These are phyloP conservation scores for Sminthopsis crassicaudata DNA, from an alignment of 2,113 vertebrate genomes.

Conservation along the genomic window DNA sequence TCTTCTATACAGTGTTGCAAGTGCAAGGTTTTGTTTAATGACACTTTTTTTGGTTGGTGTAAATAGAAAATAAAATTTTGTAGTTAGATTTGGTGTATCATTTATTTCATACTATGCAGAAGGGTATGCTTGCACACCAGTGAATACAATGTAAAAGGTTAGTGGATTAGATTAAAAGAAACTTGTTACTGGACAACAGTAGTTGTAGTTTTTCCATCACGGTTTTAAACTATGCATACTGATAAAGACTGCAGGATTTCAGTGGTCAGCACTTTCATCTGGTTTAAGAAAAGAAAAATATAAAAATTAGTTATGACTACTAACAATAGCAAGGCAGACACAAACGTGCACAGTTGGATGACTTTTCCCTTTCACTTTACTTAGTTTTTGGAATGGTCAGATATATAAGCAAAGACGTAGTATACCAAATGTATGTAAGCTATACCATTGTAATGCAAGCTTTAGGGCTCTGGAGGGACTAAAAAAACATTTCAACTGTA, in stretches of 20 bases:
- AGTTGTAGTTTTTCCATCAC: slow-evolving; percentile 66
- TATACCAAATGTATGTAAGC: background rate
- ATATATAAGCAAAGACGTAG: background rate
- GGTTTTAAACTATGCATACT: slow-evolving; percentile 54
- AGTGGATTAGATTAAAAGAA: slow-evolving; percentile 68
- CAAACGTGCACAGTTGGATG: background rate
- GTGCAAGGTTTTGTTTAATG: slow-evolving; percentile 70
- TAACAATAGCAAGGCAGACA: background rate
- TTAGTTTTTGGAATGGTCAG: slow-evolving; percentile 30
- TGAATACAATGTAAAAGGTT: slow-evolving; percentile 61
- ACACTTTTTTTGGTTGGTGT: slow-evolving; percentile 79
- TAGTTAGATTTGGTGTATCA: slow-evolving; percentile 76
- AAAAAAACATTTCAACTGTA: background rate
- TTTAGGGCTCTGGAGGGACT: background rate
- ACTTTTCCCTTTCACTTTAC: slow-evolving; percentile 23
- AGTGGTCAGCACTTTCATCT: slow-evolving; percentile 84
- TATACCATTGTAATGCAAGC: background rate
- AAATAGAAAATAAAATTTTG: slow-evolving; percentile 86
- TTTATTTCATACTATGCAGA: slow-evolving; percentile 75
- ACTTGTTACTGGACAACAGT: slow-evolving; percentile 69
- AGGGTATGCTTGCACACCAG: slow-evolving; percentile 70
- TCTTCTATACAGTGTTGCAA: slow-evolving; percentile 48
- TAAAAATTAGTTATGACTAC: slow-evolving; percentile 48
- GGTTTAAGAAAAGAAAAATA: slow-evolving; percentile 75
- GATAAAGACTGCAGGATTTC: slow-evolving; percentile 67